Percentiles rank a stretch among this genome's conserved stretches.
phyloP scores from a whole-genome alignment of 1,140 invertebrate genomes.

The Trachymyrmex septentrionalis region DNA sequence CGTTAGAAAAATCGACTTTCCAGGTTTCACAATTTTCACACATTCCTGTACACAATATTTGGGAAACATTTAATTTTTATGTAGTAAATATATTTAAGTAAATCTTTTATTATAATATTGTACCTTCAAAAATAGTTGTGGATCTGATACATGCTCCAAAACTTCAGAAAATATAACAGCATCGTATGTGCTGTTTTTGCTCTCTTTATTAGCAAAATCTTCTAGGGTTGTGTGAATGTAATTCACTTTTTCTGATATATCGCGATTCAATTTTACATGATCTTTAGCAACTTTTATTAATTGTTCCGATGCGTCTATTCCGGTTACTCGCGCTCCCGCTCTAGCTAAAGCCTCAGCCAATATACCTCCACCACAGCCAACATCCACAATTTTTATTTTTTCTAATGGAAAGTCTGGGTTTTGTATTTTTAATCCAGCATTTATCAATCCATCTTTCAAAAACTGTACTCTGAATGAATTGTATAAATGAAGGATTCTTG shows the following conservation, averaged over 20 bases:
- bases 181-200: conserved; percentile 89
- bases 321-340: conserved; percentile 94
- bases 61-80: conserved; percentile 5
- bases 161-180: conserved; percentile 96
- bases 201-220: conserved; percentile 86
- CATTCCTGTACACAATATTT: conserved; percentile 86
- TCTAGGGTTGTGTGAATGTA: conserved; percentile 82
- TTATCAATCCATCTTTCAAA: conserved; percentile 90
- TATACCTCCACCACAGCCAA: conserved; percentile 97
- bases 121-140: conserved; percentile 91
- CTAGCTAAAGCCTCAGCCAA: conserved; percentile 91
- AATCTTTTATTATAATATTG: neutral
- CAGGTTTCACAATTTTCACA: conserved; percentile 91
- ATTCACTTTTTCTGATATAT: conserved; percentile 78
- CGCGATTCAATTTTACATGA: conserved; percentile 86
- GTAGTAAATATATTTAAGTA: neutral
- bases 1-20: conserved; percentile 97
- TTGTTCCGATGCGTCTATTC: conserved; percentile 92
- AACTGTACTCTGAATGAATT: conserved; percentile 91
- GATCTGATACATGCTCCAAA: conserved; percentile 95
- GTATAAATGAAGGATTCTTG: conserved; percentile 85
- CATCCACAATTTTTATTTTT: conserved; percentile 91
- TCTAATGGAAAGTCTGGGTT: conserved; percentile 87
- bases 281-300: conserved; percentile 90
- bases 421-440: conserved; percentile 80